Evolutionary conservation across 2,113 vertebrate species (phyloP), one percentile per base, ranked within the genome.

Genomic region (Hypanus sabinus): DNA sequence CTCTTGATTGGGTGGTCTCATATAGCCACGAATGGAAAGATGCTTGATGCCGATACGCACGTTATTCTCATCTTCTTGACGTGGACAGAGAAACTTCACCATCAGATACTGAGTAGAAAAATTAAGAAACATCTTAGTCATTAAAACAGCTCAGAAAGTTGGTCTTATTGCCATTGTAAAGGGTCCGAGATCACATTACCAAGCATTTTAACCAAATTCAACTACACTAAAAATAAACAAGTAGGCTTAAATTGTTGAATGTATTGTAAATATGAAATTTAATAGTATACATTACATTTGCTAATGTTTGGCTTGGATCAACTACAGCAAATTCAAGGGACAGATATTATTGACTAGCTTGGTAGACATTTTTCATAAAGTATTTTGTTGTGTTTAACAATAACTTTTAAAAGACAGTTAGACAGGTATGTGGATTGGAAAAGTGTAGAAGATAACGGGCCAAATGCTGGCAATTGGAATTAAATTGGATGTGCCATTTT

Each of bases 31-130:
- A 75, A 98, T 96, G 71, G 94, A 96, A 80, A 99, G 96, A 27
- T 98, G 98, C 94, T 99, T 98, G 0, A 99, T 98, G 0, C 99
- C 99, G 0, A 99, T 96, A 1, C 99, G 97, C 94, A 99, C 0
- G 98, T 98, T 0, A 97, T 96, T 93, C 70, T 93, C 91, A 38
- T 93, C 91, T n/a, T 98, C 98, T 95, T 98, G 98, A 79, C 98
- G 97, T 0, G 98, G 96, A 95, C 98, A 98, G 88, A 99, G 95
- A 97, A 99, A 99, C 95, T 99, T 99, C 30, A 99, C 97, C 99
- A 99, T 99, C 97, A 99, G 94, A 95, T 98, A 99, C 99, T 99
- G 36, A 0, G 75, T 16, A 81, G 70, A 65, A 1, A 94, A n/a
- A 38, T 20, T 79, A 80, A 62, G 30, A 62, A 22, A 36, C 14